phyloP scores from a whole-genome alignment of 2,888 invertebrate species.

The Andrena bicolor region DNA sequence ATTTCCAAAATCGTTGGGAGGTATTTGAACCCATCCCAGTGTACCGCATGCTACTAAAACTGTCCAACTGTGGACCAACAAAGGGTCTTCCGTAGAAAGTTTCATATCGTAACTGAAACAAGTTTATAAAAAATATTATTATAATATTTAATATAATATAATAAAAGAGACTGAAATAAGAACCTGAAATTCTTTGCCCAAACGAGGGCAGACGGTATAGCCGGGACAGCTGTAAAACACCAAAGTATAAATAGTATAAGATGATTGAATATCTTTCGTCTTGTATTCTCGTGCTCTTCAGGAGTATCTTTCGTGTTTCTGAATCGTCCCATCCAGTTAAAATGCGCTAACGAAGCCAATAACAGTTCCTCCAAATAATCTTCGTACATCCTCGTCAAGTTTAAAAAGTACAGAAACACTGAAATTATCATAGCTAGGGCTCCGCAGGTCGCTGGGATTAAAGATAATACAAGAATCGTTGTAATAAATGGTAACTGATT shows the following conservation, averaged over 20 bases:
- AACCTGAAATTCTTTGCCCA: constrained; percentile 94
- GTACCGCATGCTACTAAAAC: constrained; percentile 77
- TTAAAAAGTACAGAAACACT: constrained; percentile 81
- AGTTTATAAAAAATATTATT: constrained; percentile 20
- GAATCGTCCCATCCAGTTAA: constrained; percentile 84
- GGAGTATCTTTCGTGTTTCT: constrained; percentile 57
- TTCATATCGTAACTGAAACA: constrained; percentile 78
- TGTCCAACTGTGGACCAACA: constrained; percentile 79
- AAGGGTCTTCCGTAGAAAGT: constrained; percentile 79
- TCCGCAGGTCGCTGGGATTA: constrained; percentile 90
- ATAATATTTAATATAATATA: too few species aligned
- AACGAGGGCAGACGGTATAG: constrained; percentile 90
- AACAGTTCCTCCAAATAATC: constrained; percentile 90
- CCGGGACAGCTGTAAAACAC: constrained; percentile 88
- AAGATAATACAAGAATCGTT: constrained; percentile 88
- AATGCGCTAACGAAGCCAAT: constrained; percentile 85
- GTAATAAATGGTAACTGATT: constrained; percentile 90
- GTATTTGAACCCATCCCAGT: constrained; percentile 76
- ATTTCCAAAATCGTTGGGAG: constrained; percentile 53
- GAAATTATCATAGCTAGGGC: constrained; percentile 88
- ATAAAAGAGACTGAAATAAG: constrained; percentile 13
- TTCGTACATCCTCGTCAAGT: constrained; percentile 92
- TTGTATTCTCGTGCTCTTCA: constrained; percentile 63
- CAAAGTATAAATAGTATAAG: constrained; percentile 90
- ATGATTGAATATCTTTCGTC: constrained; percentile 89